phyloP scores from a whole-genome alignment of 2,888 invertebrate genomes.

The Pherbina coryleti region DNA sequence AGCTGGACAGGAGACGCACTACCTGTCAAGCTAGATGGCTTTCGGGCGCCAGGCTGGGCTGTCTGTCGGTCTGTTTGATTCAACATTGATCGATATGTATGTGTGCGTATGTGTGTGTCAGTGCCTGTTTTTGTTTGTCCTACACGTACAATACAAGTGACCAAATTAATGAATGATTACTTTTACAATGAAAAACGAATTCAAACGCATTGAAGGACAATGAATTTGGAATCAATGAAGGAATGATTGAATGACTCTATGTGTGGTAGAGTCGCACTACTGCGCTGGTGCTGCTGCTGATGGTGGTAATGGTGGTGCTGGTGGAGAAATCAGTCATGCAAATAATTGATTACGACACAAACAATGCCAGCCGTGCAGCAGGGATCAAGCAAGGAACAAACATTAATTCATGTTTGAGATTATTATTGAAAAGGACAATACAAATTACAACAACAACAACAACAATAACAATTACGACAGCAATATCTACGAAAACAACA shows the following conservation, averaged over 20 bases:
- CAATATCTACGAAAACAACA: neutral
- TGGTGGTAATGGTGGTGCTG: too few species aligned
- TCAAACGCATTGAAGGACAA: neutral
- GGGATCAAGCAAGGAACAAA: neutral
- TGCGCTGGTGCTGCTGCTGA: too few species aligned
- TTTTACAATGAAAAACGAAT: neutral
- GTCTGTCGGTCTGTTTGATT: too few species aligned
- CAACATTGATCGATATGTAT: too few species aligned
- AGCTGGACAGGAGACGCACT: too few species aligned
- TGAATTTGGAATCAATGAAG: neutral
- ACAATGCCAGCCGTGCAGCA: neutral
- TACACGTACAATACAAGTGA: neutral
- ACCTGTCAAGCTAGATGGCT: too few species aligned
- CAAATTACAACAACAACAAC: neutral
- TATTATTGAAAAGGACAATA: neutral
- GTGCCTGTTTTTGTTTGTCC: neutral
- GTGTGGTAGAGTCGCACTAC: too few species aligned
- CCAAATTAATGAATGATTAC: constrained; percentile 22
- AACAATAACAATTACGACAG: neutral
- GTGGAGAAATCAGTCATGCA: neutral
- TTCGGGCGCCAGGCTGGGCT: too few species aligned
- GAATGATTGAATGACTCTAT: neutral
- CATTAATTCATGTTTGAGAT: constrained; percentile 1
- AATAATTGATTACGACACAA: constrained; percentile 9
- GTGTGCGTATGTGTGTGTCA: neutral